Conservation (phyloP, 2,797 vertebrate genomes). For the Pristis pectinata region DNA sequence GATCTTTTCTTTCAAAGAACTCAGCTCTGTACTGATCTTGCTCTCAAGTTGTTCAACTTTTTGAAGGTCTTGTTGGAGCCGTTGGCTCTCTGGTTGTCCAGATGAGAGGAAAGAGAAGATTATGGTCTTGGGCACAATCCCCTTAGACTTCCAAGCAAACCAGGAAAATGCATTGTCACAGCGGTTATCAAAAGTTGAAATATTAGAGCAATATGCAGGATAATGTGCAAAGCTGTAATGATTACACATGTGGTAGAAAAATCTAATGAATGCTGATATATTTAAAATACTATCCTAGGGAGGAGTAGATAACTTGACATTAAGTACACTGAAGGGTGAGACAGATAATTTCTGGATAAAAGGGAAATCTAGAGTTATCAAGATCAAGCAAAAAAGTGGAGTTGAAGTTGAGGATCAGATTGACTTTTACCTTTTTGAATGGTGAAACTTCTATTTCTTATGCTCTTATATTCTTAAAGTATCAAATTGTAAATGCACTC, state of each 20-base stretch:
- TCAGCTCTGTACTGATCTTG: conserved; percentile 78
- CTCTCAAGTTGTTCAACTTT: conserved; percentile 87
- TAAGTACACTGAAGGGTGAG: too few species aligned
- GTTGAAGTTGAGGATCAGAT: too few species aligned
- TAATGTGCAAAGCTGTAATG: background rate
- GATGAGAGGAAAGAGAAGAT: background rate
- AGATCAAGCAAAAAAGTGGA: too few species aligned
- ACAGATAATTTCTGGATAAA: too few species aligned
- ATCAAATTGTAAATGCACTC: background rate
- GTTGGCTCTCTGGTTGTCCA: conserved; percentile 70
- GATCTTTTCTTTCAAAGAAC: conserved; percentile 71
- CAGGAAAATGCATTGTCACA: background rate
- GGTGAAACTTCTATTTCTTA: too few species aligned
- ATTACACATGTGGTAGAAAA: background rate
- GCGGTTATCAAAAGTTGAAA: background rate
- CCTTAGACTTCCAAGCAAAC: background rate
- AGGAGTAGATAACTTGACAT: too few species aligned
- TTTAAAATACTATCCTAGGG: too few species aligned
- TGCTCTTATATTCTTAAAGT: too few species aligned
- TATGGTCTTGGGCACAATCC: background rate
- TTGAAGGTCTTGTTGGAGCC: conserved; percentile 83
- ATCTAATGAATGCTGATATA: background rate
- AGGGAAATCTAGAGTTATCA: too few species aligned
- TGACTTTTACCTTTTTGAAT: too few species aligned
- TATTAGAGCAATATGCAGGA: background rate